phyloP scores from a whole-genome alignment of 2,888 invertebrate species.

The Embidobia sp. region DNA sequence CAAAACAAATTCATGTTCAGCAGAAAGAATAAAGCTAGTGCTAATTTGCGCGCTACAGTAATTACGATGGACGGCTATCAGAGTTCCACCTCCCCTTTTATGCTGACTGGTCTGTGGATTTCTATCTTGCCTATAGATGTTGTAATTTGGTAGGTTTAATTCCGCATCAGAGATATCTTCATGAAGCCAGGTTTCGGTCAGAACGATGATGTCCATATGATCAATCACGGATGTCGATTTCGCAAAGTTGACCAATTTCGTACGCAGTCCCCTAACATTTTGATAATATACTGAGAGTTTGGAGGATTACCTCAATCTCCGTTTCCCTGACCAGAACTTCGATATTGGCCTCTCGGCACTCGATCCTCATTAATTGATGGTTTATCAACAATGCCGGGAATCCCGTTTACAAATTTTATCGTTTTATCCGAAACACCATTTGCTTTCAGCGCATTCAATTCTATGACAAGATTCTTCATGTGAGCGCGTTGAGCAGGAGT shows the following conservation, averaged over 20 bases:
- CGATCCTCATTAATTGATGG: too few relatives aligned
- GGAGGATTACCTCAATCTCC: not conserved
- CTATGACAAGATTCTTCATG: not conserved
- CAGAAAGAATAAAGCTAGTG: too few relatives aligned
- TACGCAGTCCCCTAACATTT: not conserved
- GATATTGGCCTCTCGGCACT: too few relatives aligned
- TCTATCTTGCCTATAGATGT: conserved; percentile 1
- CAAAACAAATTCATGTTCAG: not conserved
- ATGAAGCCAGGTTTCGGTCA: not conserved
- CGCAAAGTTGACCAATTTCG: not conserved
- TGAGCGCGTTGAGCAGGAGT: not conserved
- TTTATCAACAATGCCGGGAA: not conserved
- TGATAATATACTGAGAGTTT: not conserved
- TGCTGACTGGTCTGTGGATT: not conserved
- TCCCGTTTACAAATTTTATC: not conserved
- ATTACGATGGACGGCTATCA: not conserved
- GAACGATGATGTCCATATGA: not conserved
- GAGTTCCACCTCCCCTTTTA: not conserved
- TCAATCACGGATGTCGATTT: not conserved
- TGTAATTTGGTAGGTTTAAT: not conserved
- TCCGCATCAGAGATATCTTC: not conserved
- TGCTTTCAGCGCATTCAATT: not conserved
- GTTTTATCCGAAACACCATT: not conserved
- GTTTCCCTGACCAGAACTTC: not conserved
- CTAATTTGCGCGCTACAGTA: not conserved